These are phyloP conservation scores for Chironomus striatipennis DNA, from an alignment of 1,140 invertebrate species.

Conservation along the genomic window DNA sequence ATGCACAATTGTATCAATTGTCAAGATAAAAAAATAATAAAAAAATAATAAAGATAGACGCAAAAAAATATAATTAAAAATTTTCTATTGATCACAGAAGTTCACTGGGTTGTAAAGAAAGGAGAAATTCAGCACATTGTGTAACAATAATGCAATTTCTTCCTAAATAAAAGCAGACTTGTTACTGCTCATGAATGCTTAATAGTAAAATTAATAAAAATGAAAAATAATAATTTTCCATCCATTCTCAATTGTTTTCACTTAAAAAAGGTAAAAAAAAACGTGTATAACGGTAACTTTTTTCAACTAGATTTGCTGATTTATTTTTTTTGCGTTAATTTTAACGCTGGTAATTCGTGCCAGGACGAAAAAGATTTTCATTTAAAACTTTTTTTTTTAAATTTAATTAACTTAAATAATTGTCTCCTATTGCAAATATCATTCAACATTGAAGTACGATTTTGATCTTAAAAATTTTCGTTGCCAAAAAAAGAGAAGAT, in stretches of 20 bases:
- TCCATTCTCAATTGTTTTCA: background rate
- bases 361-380: background rate
- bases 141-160: background rate
- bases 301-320: constrained; percentile 24
- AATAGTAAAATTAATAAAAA: constrained; percentile 22
- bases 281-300: constrained; percentile 22
- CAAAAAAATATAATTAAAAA: background rate
- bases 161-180: background rate
- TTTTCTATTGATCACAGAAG: constrained; percentile 13
- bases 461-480: background rate
- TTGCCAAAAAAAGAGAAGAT: background rate
- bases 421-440: background rate
- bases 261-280: constrained; percentile 18
- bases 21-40: too few relatives aligned
- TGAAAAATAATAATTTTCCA: constrained; percentile 20
- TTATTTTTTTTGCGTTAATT: background rate
- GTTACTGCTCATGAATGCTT: background rate
- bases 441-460: background rate
- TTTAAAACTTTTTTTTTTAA: background rate
- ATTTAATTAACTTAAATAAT: background rate
- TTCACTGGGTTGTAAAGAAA: background rate
- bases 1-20: too few relatives aligned
- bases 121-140: background rate
- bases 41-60: too few relatives aligned
- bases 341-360: background rate